Evolutionary conservation across 2,113 vertebrate genomes (phyloP), one percentile per base, ranked within the genome.

Genomic region (Desmodus rotundus): DNA sequence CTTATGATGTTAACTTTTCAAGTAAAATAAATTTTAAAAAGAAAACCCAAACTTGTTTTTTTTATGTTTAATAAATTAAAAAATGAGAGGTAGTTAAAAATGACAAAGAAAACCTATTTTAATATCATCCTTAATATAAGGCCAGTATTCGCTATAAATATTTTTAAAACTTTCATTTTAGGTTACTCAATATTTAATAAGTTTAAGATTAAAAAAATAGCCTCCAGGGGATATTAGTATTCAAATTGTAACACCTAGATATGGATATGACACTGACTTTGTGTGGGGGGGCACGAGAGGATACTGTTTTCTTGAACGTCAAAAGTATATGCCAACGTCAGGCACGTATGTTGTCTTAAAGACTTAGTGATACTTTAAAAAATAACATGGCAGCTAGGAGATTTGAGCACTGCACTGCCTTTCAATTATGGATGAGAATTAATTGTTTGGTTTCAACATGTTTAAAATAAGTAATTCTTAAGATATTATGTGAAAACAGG

Each of bases 11-110:
- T 86, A 98, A 91, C 91, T 97, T 98, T 97, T 98, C 98, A 98
- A 99, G 98, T 98, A 99, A 99, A 98, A 98, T 98, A 97, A 98
- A 98, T 96, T 97, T 97, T 95, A 94, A 98, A 97, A 98, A 98
- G 89, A 98, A 98, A 98, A 97, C 95, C 96, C 97, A 97, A 97
- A 93, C 96, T 94, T 97, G 95, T 92, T 97, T 96, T 98, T 92
- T 97, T 97, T 98, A 98, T 97, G 97, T 98, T 98, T 97, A 98
- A 98, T 98, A 98, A 99, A 98, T 98, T 98, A 99, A 99, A 97
- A 96, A 98, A 98, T 97, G 98, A 98, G 98, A 99, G 98, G 99
- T 98, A 99, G 98, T 98, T 98, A 98, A 98, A 98, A 98, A 98
- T 97, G 97, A 95, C 87, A 97, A 98, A 98, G 96, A 95, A n/a